Conservation (phyloP, 2,113 vertebrate genomes). For the Phaethornis superciliosus region DNA sequence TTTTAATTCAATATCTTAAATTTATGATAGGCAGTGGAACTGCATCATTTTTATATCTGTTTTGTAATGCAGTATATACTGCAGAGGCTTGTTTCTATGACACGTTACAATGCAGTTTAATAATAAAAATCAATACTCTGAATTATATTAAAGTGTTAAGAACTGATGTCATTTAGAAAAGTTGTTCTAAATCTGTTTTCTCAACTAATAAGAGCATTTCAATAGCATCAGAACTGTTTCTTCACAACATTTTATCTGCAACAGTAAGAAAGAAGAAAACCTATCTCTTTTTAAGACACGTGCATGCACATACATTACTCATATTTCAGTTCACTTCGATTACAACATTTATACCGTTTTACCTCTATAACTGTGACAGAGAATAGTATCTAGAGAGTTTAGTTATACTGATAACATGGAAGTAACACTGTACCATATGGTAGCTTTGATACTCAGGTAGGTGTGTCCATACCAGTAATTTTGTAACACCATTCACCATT, state of each 20-base stretch:
- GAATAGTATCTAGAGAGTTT: not conserved
- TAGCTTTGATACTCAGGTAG: not conserved
- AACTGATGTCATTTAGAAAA: not conserved
- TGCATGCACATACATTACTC: not conserved
- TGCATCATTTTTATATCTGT: not conserved
- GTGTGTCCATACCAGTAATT: not conserved
- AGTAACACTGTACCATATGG: not conserved
- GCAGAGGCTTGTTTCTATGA: not conserved
- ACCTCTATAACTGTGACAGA: not conserved
- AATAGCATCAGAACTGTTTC: not conserved
- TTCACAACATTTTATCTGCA: not conserved
- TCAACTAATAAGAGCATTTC: not conserved
- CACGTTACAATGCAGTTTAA: not conserved
- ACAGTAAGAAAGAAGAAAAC: not conserved
- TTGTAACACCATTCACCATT: not conserved
- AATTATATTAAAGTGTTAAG: not conserved
- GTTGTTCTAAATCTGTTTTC: not conserved
- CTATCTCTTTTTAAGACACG: not conserved
- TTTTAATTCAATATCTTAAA: not conserved
- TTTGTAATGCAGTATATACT: not conserved
- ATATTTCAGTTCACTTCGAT: not conserved
- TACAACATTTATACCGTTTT: not conserved
- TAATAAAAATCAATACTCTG: constrained; percentile 13
- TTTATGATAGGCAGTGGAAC: not conserved
- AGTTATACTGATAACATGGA: not conserved